phyloP scores from a whole-genome alignment of 1,140 invertebrate species.

The Dendrolimus kikuchii region DNA sequence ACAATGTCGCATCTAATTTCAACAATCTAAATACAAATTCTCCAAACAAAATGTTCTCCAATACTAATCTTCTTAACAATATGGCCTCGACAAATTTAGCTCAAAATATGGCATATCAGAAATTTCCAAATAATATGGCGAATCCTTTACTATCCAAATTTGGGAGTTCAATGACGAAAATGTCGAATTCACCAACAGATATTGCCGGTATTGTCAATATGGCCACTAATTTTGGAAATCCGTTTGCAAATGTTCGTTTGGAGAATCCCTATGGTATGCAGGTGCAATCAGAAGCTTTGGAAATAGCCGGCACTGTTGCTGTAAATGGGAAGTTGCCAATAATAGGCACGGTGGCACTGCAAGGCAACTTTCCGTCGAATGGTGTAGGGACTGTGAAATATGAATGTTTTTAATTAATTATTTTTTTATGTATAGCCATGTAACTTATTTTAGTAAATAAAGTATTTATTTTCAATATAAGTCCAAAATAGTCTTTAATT shows the following conservation, averaged over 20 bases:
- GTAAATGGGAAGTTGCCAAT: slow-evolving; percentile 46
- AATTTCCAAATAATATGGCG: no score
- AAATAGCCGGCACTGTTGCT: slow-evolving; percentile 38
- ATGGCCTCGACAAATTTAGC: slow-evolving; percentile 7
- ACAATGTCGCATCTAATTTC: no score
- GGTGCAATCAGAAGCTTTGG: slow-evolving; percentile 38
- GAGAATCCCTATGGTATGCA: slow-evolving; percentile 35
- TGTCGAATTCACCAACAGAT: no score
- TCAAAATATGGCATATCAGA: slow-evolving; percentile 3
- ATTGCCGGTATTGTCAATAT: no score
- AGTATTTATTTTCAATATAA: slow-evolving; percentile 7
- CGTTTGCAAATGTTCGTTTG: slow-evolving; percentile 27
- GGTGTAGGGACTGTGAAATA: slow-evolving; percentile 38
- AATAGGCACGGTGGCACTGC: slow-evolving; percentile 35
- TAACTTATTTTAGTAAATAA: slow-evolving; percentile 15
- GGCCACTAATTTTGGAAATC: slow-evolving; percentile 12
- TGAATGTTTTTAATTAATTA: slow-evolving; percentile 21
- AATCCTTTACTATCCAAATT: no score
- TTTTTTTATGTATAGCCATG: slow-evolving; percentile 6
- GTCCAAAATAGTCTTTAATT: neutral
- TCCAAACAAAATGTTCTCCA: neutral
- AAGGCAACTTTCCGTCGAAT: slow-evolving; percentile 39
- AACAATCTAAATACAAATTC: no score
- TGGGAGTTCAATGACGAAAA: no score
- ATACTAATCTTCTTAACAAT: slow-evolving; percentile 7